Percentiles rank a stretch among this genome's conserved stretches.
phyloP scores from a whole-genome alignment of 1,140 invertebrate species.

The Metaphire vulgaris region DNA sequence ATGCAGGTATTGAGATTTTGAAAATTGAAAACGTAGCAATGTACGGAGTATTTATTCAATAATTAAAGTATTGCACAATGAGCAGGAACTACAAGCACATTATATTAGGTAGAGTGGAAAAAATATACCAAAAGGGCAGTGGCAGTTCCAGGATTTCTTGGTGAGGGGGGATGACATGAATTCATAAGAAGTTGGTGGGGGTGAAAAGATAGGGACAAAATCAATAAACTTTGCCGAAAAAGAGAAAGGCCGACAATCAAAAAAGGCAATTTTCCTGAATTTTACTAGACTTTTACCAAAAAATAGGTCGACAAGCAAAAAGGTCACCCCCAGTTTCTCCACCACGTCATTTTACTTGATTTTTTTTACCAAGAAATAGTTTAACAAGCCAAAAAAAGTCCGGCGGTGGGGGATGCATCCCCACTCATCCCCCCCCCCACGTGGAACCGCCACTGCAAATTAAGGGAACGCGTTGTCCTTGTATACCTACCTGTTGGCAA shows the following conservation, averaged over 20 bases:
- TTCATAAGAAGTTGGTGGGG: too few relatives aligned
- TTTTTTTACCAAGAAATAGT: background rate
- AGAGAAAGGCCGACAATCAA: too few relatives aligned
- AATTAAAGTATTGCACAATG: background rate
- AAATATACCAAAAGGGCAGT: background rate
- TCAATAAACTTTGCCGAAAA: too few relatives aligned
- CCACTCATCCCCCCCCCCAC: too few relatives aligned
- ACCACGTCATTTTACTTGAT: background rate
- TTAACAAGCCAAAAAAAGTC: too few relatives aligned
- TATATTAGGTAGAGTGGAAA: background rate
- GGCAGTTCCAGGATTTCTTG: too few relatives aligned
- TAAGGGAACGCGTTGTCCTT: background rate
- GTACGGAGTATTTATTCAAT: background rate
- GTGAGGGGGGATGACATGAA: too few relatives aligned
- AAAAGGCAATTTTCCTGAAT: too few relatives aligned
- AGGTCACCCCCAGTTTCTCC: background rate
- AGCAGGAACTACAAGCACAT: background rate
- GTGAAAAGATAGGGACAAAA: too few relatives aligned
- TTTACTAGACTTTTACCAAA: too few relatives aligned
- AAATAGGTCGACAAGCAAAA: background rate
- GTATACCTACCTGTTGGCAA: constrained; percentile 72
- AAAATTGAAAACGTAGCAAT: background rate
- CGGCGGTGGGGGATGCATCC: too few relatives aligned
- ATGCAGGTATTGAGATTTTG: background rate
- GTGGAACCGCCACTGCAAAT: too few relatives aligned